phyloP scores from a whole-genome alignment of 2,797 vertebrate genomes.

The Enteromius radiatus region DNA sequence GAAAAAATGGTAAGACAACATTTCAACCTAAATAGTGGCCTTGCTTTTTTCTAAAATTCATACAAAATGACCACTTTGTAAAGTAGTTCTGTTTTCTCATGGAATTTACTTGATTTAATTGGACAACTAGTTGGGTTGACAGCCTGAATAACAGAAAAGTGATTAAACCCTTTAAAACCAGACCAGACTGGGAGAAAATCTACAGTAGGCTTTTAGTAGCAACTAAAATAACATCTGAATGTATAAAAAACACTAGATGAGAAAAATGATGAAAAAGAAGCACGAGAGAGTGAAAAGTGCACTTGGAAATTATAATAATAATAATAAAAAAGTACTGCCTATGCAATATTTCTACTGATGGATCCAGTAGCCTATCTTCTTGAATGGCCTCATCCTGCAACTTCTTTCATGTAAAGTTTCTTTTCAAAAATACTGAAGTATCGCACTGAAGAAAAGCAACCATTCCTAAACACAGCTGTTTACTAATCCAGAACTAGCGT shows the following conservation, averaged over 20 bases:
- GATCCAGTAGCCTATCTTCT: neutral
- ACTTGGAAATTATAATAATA: neutral
- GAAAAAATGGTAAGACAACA: neutral
- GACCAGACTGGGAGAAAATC: neutral
- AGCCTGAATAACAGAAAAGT: neutral
- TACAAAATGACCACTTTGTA: neutral
- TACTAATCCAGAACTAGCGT: neutral
- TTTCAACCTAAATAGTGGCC: neutral
- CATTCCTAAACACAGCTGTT: neutral
- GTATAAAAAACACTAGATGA: neutral
- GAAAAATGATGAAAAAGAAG: neutral
- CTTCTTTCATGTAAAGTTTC: neutral
- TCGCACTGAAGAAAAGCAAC: neutral
- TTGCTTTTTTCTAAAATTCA: neutral
- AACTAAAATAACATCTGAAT: neutral
- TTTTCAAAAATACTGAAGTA: neutral
- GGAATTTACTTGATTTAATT: neutral
- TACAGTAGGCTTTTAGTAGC: neutral
- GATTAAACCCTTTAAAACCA: neutral
- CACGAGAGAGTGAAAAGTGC: neutral
- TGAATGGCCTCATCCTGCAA: neutral
- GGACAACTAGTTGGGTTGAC: neutral
- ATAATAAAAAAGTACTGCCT: neutral
- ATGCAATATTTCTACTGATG: neutral
- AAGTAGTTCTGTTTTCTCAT: neutral